Conservation (phyloP, 2,797 vertebrate species). For the Microchirus variegatus region DNA sequence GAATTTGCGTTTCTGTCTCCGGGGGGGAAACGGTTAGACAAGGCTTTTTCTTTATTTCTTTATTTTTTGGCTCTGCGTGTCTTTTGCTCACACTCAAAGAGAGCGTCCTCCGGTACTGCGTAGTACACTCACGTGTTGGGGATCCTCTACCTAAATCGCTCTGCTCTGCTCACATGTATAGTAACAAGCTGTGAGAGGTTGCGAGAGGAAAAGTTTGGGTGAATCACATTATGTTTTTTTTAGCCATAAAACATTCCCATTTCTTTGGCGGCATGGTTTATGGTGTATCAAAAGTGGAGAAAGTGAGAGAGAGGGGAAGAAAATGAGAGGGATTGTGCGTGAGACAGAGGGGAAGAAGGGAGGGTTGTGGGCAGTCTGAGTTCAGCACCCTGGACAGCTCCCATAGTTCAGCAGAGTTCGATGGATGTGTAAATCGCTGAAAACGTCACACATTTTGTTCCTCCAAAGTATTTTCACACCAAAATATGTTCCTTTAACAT, state of each 20-base stretch:
- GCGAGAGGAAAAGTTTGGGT: constrained; percentile 12
- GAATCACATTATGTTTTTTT: neutral
- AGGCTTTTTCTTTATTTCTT: neutral
- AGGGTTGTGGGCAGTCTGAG: neutral
- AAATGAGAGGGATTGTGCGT: no score
- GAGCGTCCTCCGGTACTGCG: constrained; percentile 58
- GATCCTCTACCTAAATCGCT: constrained; percentile 62
- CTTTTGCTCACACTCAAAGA: constrained; percentile 49
- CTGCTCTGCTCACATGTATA: constrained; percentile 59
- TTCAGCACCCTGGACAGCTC: neutral
- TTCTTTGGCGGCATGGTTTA: neutral
- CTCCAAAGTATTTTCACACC: no score
- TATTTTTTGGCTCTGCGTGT: neutral
- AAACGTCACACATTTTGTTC: no score
- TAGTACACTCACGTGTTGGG: constrained; percentile 69
- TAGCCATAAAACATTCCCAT: neutral
- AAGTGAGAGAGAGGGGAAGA: no score
- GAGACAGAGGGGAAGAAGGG: no score
- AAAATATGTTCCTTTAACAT: no score
- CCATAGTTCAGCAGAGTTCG: neutral
- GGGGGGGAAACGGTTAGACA: neutral
- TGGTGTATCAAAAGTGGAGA: neutral
- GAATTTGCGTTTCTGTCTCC: neutral
- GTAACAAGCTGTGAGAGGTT: constrained; percentile 50
- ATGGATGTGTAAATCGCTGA: no score